These are phyloP conservation scores for Epistrophella euchroma DNA, from an alignment of 2,888 invertebrate genomes.

Conservation along the genomic window DNA sequence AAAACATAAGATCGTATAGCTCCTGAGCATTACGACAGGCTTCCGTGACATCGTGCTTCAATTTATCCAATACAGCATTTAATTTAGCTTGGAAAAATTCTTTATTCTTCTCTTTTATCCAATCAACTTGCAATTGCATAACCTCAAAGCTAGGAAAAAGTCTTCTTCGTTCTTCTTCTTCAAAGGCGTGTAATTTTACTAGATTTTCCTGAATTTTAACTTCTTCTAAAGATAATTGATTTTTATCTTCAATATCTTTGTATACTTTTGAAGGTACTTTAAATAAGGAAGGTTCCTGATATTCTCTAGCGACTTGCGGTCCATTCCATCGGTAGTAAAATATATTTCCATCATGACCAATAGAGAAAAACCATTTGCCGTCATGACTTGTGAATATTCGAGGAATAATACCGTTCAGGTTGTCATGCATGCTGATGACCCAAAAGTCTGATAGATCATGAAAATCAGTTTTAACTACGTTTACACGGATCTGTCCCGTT, in stretches of 20 bases:
- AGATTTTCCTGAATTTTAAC: constrained; percentile 88
- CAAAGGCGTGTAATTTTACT: constrained; percentile 77
- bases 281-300: neutral
- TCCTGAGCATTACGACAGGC: constrained; percentile 87
- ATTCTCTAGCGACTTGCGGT: constrained; percentile 61
- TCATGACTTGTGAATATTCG: constrained; percentile 87
- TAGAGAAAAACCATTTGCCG: constrained; percentile 85
- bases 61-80: constrained; percentile 87
- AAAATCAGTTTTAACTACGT: constrained; percentile 84
- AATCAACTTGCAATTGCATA: constrained; percentile 85
- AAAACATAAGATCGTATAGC: constrained; percentile 87
- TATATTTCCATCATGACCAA: constrained; percentile 91
- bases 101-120: constrained; percentile 87
- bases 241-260: constrained; percentile 80
- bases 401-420: constrained; percentile 88
- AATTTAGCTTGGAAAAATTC: constrained; percentile 86
- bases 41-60: constrained; percentile 89
- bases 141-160: constrained; percentile 63
- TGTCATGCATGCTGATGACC: constrained; percentile 90
- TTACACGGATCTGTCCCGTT: constrained; percentile 86
- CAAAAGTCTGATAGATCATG: constrained; percentile 87
- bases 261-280: constrained; percentile 55
- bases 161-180: constrained; percentile 78
- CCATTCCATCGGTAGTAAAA: constrained; percentile 87
- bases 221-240: constrained; percentile 85